Evolutionary conservation across 2,797 vertebrate genomes (phyloP).

Genomic region (Neosilurus mollespiculum): DNA sequence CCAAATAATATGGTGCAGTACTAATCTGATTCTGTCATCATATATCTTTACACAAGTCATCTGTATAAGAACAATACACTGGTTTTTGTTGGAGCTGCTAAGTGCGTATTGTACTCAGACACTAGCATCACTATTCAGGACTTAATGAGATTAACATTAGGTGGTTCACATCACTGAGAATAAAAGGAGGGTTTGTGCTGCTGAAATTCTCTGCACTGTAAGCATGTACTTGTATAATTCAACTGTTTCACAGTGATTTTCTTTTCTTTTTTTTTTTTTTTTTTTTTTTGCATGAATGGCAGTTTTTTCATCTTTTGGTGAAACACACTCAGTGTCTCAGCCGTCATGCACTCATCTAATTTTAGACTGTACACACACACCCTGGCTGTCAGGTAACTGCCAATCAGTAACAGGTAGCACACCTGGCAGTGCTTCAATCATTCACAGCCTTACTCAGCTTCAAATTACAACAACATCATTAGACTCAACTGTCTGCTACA

Average conservation of each 20-base stretch:
- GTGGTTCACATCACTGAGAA: slow-evolving; percentile 20
- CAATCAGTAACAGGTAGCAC: slow-evolving; percentile 40
- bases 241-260: slow-evolving; percentile 30
- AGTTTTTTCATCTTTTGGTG: slow-evolving; percentile 60
- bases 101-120: not conserved
- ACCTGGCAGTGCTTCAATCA: slow-evolving; percentile 39
- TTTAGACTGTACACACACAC: slow-evolving; percentile 43
- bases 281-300: slow-evolving; percentile 45
- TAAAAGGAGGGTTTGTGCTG: slow-evolving; percentile 30
- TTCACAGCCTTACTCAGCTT: slow-evolving; percentile 32
- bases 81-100: not conserved
- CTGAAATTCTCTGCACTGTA: slow-evolving; percentile 40
- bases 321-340: slow-evolving; percentile 51
- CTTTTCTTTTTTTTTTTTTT: too few species aligned
- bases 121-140: slow-evolving; percentile 15
- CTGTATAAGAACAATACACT: not conserved
- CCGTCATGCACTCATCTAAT: slow-evolving; percentile 49
- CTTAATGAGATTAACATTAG: slow-evolving; percentile 17
- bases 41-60: not conserved
- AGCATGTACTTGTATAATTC: slow-evolving; percentile 39
- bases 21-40: slow-evolving; percentile 24
- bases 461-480: slow-evolving; percentile 36
- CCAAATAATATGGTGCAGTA: slow-evolving; percentile 11
- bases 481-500: slow-evolving; percentile 8
- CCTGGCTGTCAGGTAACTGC: slow-evolving; percentile 50